phyloP scores from a whole-genome alignment of 1,140 invertebrate genomes.

The Eumaeus atala region DNA sequence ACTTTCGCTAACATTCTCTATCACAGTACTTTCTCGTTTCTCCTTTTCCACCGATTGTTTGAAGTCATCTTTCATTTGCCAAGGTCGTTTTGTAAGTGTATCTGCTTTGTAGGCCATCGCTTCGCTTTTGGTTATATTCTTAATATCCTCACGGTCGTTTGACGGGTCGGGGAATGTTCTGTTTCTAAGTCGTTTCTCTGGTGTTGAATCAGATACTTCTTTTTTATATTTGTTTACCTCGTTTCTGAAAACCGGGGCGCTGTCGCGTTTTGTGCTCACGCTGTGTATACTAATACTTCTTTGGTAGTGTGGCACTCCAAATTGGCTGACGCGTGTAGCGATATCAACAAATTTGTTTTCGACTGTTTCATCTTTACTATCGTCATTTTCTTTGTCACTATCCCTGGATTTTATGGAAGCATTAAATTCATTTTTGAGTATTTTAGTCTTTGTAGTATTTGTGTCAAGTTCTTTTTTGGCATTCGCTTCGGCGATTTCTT shows the following conservation, averaged over 20 bases:
- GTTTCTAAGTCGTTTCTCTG: conserved; percentile 67
- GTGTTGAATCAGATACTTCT: conserved; percentile 69
- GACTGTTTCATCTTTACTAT: conserved; percentile 41
- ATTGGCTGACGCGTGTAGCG: conserved; percentile 58
- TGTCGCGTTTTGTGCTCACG: conserved; percentile 56
- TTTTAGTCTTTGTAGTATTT: conserved; percentile 37
- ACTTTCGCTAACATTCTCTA: conserved; percentile 55
- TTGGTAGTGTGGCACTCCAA: conserved; percentile 55
- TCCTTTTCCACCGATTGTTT: conserved; percentile 48
- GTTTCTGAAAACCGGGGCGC: conserved; percentile 48
- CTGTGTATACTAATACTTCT: conserved; percentile 62
- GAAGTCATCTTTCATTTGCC: conserved; percentile 57
- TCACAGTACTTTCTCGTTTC: conserved; percentile 56
- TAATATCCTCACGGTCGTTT: conserved; percentile 65
- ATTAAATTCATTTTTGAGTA: conserved; percentile 67
- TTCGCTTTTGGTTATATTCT: conserved; percentile 60
- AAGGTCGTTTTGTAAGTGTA: conserved; percentile 59
- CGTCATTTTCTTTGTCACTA: conserved; percentile 81
- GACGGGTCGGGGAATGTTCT: conserved; percentile 69
- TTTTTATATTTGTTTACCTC: conserved; percentile 69
- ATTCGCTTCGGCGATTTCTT: conserved; percentile 68
- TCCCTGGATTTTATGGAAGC: conserved; percentile 75
- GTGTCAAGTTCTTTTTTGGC: conserved; percentile 42
- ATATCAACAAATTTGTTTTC: conserved; percentile 66
- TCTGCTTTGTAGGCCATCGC: conserved; percentile 61